A percentile compares a stretch with the other conserved stretches of the same genome.
These are phyloP conservation scores for Leptoteleia sp. DNA, from an alignment of 1,140 invertebrate species.

Conservation along the genomic window DNA sequence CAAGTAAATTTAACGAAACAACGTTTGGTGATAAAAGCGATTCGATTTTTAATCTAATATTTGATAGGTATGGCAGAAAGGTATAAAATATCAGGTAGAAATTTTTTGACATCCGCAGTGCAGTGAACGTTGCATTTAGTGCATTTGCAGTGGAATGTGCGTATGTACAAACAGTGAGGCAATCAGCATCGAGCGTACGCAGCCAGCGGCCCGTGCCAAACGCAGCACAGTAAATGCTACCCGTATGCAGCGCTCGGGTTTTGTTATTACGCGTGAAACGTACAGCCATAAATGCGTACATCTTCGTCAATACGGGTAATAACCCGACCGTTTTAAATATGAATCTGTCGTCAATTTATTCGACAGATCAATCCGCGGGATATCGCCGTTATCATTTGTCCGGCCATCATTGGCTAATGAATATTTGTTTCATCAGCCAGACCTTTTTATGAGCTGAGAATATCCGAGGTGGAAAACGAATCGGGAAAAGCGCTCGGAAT, in stretches of 20 bases:
- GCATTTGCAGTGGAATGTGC: conserved; percentile 38
- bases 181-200: conserved; percentile 53
- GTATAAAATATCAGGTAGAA: conserved; percentile 16
- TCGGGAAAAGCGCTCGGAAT: neutral
- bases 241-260: conserved; percentile 37
- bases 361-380: neutral
- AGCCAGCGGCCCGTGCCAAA: conserved; percentile 46
- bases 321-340: conserved; percentile 36
- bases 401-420: no score
- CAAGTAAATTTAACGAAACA: neutral
- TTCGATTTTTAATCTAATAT: conserved; percentile 11
- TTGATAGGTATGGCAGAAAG: conserved; percentile 1
- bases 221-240: conserved; percentile 29
- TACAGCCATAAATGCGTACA: conserved; percentile 26
- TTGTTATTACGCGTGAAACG: conserved; percentile 40
- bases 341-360: conserved; percentile 17
- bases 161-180: conserved; percentile 47
- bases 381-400: no score
- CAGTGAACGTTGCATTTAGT: conserved; percentile 19
- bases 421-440: neutral
- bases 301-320: conserved; percentile 62
- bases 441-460: neutral
- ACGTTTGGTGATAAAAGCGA: conserved; percentile 8
- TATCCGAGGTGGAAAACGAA: neutral
- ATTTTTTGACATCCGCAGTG: conserved; percentile 13